phyloP scores from a whole-genome alignment of 2,888 invertebrate species.

The Trachelus tabidus region DNA sequence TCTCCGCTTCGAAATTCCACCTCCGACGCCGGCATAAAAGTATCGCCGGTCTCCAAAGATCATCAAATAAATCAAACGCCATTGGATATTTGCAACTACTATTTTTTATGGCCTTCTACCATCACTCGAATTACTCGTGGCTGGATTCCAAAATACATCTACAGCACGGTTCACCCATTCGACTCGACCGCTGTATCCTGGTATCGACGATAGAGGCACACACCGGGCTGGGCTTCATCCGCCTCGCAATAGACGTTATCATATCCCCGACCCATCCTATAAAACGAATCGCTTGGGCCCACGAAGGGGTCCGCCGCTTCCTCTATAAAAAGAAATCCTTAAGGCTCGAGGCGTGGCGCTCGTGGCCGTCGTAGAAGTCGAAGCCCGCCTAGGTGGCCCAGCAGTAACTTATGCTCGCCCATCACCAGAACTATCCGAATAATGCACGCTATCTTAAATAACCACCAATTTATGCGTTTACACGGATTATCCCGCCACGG shows the following conservation, averaged over 20 bases:
- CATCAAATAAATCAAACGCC: no score
- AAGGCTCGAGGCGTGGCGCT: constrained; percentile 4
- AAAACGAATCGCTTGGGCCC: constrained; percentile 6
- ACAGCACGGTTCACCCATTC: no score
- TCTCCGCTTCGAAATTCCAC: constrained; percentile 3
- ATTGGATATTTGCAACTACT: no score
- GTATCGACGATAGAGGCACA: no score
- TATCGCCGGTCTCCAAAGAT: no score
- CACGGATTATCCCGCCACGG: constrained; percentile 51
- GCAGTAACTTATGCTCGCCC: constrained; percentile 49
- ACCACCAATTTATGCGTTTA: constrained; percentile 57
- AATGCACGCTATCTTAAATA: constrained; percentile 57
- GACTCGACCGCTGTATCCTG: no score
- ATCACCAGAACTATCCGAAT: constrained; percentile 54
- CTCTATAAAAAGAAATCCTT: constrained; percentile 4
- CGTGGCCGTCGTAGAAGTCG: constrained; percentile 3
- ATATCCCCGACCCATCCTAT: neutral
- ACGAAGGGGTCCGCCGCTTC: neutral
- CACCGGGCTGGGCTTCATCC: no score
- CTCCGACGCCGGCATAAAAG: no score
- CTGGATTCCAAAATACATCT: no score
- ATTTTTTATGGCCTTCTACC: no score
- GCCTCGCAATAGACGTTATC: neutral
- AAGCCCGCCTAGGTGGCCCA: constrained; percentile 50
- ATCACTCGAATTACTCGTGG: no score